Evolutionary conservation across 2,113 vertebrate species (phyloP).

Genomic region (Cisticola juncidis): DNA sequence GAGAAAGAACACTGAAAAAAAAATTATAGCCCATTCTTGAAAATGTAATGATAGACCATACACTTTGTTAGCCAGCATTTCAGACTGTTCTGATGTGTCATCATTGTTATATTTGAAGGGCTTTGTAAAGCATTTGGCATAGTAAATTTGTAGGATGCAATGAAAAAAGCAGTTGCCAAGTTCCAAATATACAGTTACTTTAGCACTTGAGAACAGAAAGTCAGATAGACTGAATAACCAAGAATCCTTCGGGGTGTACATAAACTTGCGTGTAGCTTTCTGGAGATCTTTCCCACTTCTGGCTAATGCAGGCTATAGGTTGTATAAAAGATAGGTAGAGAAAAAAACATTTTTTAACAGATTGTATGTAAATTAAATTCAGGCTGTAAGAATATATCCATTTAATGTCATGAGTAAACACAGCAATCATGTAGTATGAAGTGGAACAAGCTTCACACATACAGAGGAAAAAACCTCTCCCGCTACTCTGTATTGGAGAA

Average conservation of each 20-base stretch:
- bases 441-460: neutral
- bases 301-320: neutral
- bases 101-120: neutral
- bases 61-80: neutral
- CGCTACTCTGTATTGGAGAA: neutral
- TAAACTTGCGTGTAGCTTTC: neutral
- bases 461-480: neutral
- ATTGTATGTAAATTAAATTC: neutral
- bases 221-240: neutral
- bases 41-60: neutral
- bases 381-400: neutral
- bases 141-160: neutral
- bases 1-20: neutral
- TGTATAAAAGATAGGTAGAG: neutral
- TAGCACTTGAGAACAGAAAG: neutral
- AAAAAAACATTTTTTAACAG: neutral
- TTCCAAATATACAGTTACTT: neutral
- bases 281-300: neutral
- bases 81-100: neutral
- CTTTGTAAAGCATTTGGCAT: neutral
- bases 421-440: neutral
- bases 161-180: neutral
- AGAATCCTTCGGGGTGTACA: neutral
- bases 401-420: neutral
- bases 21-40: neutral